Evolutionary conservation across 2,113 vertebrate genomes (phyloP), one percentile per base, ranked within the genome.

Genomic region (Halcyon senegalensis): DNA sequence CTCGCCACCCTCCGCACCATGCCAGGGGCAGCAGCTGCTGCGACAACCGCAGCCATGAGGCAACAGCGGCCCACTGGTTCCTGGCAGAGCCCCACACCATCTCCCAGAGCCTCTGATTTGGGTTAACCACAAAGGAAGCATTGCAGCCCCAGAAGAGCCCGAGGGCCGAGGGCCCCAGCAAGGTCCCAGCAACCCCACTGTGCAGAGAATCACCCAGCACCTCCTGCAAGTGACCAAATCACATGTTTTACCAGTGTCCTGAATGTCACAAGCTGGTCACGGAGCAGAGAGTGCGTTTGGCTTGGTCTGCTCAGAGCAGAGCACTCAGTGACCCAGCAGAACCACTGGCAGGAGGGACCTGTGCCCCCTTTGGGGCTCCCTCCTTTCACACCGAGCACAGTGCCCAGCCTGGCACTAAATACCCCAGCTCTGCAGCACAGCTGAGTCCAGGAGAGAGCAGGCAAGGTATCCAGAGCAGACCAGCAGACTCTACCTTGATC

Each of bases 401-500:
- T 0, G 1, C 62, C 70, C 76, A 64, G 73, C 43, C 86, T 0
- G 0, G 16, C 6, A 7, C 50, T 16, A 3, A 69, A 56, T 2
- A 37, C 7, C 31, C 56, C n/a, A 4, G 55, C 8, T 14, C 43
- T 2, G 0, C 46, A 44, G 81, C 58, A 16, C 2, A 0, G 33
- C 39, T 1, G 2, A 44, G 60, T 43, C 35, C 1, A 4, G 50
- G n/a, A 66, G 12, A 50, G 37, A 24, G 48, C 11, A 2, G 51
- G 16, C 0, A 2, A 33, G 43, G 70, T 6, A 2, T 2, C n/a
- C 44, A 7, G 72, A 18, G 19, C 13, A 35, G 16, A 37, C 3
- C 73, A 11, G 50, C 27, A 70, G 46, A 16, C 6, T 80, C 56
- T 96, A 99, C 99, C 99, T 99, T 99, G 87, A 99, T 84, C 96